Percentiles rank a stretch among this genome's conserved stretches.
Conservation (phyloP, 2,797 vertebrate genomes). For the Pantherophis vulpinus region DNA sequence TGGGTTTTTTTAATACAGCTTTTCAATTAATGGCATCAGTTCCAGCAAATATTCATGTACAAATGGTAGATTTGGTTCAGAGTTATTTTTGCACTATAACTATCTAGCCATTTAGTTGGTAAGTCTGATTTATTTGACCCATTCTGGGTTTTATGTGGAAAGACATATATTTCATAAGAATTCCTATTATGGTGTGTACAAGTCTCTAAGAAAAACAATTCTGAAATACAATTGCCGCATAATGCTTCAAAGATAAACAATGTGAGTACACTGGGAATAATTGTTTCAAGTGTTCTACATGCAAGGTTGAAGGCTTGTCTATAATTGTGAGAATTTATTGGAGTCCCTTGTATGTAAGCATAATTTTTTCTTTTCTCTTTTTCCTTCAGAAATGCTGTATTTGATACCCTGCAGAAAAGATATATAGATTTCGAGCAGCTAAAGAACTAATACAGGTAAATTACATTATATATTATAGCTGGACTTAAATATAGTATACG, state of each 20-base stretch:
- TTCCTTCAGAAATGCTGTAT: slow-evolving; percentile 69
- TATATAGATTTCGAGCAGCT: slow-evolving; percentile 66
- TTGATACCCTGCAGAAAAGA: slow-evolving; percentile 50
- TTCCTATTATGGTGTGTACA: neutral
- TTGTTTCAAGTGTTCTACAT: neutral
- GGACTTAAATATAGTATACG: slow-evolving; percentile 28
- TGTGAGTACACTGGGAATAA: neutral
- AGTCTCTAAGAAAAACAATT: slow-evolving; percentile 6
- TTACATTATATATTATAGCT: neutral
- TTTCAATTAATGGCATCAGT: neutral
- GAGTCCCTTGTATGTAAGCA: neutral
- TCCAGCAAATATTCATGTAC: neutral
- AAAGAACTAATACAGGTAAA: slow-evolving; percentile 75
- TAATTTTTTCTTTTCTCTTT: slow-evolving; percentile 30
- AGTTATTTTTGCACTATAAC: neutral
- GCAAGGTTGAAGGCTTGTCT: slow-evolving; percentile 12
- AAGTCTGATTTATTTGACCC: neutral
- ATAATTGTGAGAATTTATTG: slow-evolving; percentile 2
- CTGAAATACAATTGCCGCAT: neutral
- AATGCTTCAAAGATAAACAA: neutral
- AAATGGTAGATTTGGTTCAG: neutral
- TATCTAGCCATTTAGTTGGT: neutral
- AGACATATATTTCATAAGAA: neutral
- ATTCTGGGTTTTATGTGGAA: neutral
- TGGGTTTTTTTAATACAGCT: neutral